Base-by-base conservation (phyloP, 92 coral and sea anemone species). In the Zoanthus gigantus region DNA sequence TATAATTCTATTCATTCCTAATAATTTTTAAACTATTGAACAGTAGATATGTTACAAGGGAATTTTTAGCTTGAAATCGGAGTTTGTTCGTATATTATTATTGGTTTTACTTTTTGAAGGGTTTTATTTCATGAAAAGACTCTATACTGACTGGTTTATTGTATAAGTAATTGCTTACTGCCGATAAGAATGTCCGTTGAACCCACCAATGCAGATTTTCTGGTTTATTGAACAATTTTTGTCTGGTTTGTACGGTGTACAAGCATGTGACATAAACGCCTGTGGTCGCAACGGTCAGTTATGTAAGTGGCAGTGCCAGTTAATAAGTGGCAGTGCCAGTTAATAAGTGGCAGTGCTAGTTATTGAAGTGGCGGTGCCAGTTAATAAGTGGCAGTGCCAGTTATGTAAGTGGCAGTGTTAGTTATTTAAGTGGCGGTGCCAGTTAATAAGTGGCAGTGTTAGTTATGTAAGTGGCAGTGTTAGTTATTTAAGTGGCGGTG, bases 401-500 rank as follows among this genome's bases (percentile, higher is more conserved):
- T 69, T 69, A 29, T 6, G 23, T 69, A 69, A 69, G 74, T 69
- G 74, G 74, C 74, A 69, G 74, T 69, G 74, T 44, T 29, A 69
- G 37, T 4, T 69, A 69, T 69, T 45, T 69, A 69, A 61, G 68
- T 61, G 42, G 45, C 74, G 28, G 74, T 69, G 74, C 74, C 15
- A 69, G 44, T 69, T 69, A 29, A 6, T 29, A 28, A 69, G 74
- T 69, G 74, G 74, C 74, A 29, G 74, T 69, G 74, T 12, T 34
- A 69, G 74, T 69, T 29, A 69, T 23, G 23, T 69, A 69, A 69
- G 74, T 69, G 74, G 74, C 74, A 69, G 74, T 69, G 74, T 44
- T 69, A 69, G 37, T 4, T 69, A 69, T 69, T 0, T 69, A 69
- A 61, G 68, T 61, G 42, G 45, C 74, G 28, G 74, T 69, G 74